Percentiles rank a stretch among this genome's conserved stretches.
Conservation (phyloP, 2,888 invertebrate species). For the Ormyrus labotus region DNA sequence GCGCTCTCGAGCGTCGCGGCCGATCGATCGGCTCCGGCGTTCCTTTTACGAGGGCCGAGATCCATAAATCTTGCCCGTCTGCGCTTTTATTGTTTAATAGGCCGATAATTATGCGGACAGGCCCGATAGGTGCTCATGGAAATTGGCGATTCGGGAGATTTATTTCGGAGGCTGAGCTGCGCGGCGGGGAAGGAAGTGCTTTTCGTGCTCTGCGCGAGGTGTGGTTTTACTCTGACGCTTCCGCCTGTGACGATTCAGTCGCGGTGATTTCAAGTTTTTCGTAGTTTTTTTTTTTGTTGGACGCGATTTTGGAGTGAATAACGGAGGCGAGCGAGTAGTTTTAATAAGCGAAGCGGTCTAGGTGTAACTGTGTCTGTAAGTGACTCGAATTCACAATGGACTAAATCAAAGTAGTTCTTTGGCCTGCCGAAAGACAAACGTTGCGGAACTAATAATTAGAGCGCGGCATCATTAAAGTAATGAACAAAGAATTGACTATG, state of each 20-base stretch:
- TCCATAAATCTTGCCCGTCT: not conserved
- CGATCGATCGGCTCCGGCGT: constrained; percentile 4
- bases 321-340: too few species aligned
- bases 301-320: too few species aligned
- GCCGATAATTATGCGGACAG: constrained; percentile 18
- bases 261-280: too few species aligned
- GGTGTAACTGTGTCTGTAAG: too few species aligned
- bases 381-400: too few species aligned
- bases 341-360: too few species aligned
- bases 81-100: constrained; percentile 7
- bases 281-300: too few species aligned
- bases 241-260: too few species aligned
- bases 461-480: not conserved
- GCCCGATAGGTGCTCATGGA: constrained; percentile 6
- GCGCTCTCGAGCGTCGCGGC: not conserved
- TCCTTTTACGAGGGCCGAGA: not conserved
- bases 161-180: constrained; percentile 1
- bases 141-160: constrained; percentile 20
- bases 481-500: too few species aligned
- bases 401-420: too few species aligned
- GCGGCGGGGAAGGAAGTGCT: not conserved
- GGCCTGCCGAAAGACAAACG: not conserved
- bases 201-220: too few species aligned
- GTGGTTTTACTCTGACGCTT: too few species aligned
- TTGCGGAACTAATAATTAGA: not conserved